A percentile compares a stretch with the other conserved stretches of the same genome.
phyloP scores from a whole-genome alignment of 2,888 invertebrate genomes.

The Lobophora halterata region DNA sequence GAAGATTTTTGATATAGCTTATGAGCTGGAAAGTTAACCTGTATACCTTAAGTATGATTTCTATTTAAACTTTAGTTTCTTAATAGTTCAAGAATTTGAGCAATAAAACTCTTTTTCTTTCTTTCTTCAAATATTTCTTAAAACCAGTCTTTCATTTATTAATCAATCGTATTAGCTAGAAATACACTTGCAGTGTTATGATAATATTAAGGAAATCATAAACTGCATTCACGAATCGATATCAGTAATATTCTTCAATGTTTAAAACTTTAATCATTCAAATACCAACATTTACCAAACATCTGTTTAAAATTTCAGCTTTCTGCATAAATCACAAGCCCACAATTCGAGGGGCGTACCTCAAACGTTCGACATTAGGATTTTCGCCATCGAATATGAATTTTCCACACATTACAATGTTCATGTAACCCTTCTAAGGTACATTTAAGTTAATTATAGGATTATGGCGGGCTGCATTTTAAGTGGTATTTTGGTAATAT shows the following conservation, averaged over 20 bases:
- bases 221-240: conserved; percentile 1
- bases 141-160: no score
- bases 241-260: conserved; percentile 3
- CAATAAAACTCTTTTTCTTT: no score
- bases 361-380: conserved; percentile 48
- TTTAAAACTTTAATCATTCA: conserved; percentile 13
- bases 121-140: no score
- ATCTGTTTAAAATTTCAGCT: conserved; percentile 25
- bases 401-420: conserved; percentile 64
- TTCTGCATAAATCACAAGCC: conserved; percentile 56
- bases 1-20: no score
- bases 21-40: no score
- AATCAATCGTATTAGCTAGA: no score
- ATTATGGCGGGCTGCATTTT: conserved; percentile 71
- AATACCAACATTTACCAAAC: conserved; percentile 16
- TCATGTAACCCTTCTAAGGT: conserved; percentile 60
- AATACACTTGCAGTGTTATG: no score
- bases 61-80: no score
- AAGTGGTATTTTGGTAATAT: conserved; percentile 79
- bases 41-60: no score
- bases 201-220: no score
- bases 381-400: conserved; percentile 73
- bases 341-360: conserved; percentile 63
- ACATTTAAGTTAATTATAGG: conserved; percentile 79
- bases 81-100: no score